These are phyloP conservation scores for Drosophila putrida DNA, from an alignment of 2,888 invertebrate species.

Conservation along the genomic window DNA sequence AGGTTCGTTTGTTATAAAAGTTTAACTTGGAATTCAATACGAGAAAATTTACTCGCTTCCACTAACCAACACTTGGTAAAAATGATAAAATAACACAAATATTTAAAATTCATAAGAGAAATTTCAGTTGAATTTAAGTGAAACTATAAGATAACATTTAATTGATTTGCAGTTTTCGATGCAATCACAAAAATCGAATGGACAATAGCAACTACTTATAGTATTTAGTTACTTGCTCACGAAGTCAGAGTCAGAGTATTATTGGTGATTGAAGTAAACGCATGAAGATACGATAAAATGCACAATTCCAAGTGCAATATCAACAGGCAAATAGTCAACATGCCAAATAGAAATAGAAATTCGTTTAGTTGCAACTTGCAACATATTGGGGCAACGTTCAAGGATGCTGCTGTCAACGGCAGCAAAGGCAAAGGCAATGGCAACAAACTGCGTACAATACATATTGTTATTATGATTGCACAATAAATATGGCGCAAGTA, in stretches of 20 bases:
- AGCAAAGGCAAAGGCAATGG: conserved; percentile 26
- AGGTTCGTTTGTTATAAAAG: too few relatives aligned
- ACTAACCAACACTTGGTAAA: too few relatives aligned
- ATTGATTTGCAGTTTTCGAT: conserved; percentile 1
- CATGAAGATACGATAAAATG: conserved; percentile 16
- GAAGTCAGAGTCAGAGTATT: neutral
- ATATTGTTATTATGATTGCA: conserved; percentile 66
- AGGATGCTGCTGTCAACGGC: conserved; percentile 64
- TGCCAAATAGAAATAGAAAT: conserved; percentile 74
- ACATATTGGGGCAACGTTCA: conserved; percentile 54
- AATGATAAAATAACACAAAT: too few relatives aligned
- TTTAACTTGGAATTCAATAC: too few relatives aligned
- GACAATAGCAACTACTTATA: conserved; percentile 6
- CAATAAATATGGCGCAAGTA: conserved; percentile 64
- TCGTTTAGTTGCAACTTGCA: conserved; percentile 68
- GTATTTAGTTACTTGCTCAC: neutral
- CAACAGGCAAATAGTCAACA: conserved; percentile 63
- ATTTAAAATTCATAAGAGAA: neutral
- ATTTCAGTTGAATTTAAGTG: neutral
- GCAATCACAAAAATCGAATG: conserved; percentile 5
- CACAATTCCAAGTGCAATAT: conserved; percentile 60
- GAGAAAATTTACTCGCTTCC: too few relatives aligned
- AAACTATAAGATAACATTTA: neutral
- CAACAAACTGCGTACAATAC: conserved; percentile 33
- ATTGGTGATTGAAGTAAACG: conserved; percentile 8